Evolutionary conservation across 2,797 vertebrate species (phyloP), one percentile per base, ranked within the genome.

Genomic region (Nannoperca obscura): DNA sequence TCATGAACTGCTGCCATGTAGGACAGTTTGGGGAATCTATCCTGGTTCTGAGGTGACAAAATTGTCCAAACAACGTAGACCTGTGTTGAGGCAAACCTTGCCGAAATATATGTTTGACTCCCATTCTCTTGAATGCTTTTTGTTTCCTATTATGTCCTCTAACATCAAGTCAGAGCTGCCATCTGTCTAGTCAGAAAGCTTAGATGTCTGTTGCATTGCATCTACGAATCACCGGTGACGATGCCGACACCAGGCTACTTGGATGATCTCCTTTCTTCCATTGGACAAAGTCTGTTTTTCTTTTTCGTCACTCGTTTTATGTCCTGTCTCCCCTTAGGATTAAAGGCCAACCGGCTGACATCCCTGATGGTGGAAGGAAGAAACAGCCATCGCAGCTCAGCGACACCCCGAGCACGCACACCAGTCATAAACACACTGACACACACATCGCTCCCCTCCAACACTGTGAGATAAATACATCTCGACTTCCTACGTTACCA

Each of bases 401-500:
- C 11, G 66, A 82, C 30, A 22, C 54, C 11, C 17, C 60, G 20
- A 68, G 15, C 49, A 15, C 34, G 58, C 20, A 54, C 34, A 40
- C 58, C 34, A 42, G 10, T 22, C 52, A 34, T 22, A 17, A 36
- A 30, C 30, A 40, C 54, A 63, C 19, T 38, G 66, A 74, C 12
- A 34, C 5, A 52, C 66, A 54, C 19, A 2, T 54, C 34, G 11
- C 71, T 49, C 55, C 81, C 52, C 70, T 78, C 5, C 61, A 61
- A 49, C 82, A 80, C 20, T 77, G 38, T 75, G 91, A 91, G 44
- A 88, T 86, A 71, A 91, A 84, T 20, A 80, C 86, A 34, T 88
- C 89, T 69, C 83, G 92, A 55, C 93, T 92, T 49, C 90, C 94
- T 7, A 88, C 92, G 0, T 82, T 91, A 53, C 46, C 27, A 61